These are phyloP conservation scores for Pseudochirops corinnae DNA, from an alignment of 2,797 vertebrate species.

Conservation along the genomic window DNA sequence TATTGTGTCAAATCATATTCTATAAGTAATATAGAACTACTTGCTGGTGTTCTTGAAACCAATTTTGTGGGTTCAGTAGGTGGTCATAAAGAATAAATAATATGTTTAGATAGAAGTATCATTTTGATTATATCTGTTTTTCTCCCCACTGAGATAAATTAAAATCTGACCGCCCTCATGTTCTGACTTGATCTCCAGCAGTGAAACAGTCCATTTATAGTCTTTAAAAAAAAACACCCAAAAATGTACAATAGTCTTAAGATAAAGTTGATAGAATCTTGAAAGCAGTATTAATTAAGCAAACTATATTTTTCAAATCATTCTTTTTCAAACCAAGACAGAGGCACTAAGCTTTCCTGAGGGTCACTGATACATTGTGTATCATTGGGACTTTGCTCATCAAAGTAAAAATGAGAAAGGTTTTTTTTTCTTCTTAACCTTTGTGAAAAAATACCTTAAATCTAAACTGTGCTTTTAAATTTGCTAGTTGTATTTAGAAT, in stretches of 20 bases:
- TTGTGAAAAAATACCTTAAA: conserved; percentile 23
- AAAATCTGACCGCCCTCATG: conserved; percentile 75
- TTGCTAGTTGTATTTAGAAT: background rate
- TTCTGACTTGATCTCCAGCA: conserved; percentile 76
- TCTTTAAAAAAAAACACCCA: conserved; percentile 64
- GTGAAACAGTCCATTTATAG: conserved; percentile 74
- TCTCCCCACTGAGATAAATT: conserved; percentile 76
- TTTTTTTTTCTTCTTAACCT: conserved; percentile 46
- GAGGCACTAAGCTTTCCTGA: background rate
- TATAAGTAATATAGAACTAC: conserved; percentile 63
- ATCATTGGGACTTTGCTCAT: conserved; percentile 16
- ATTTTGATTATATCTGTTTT: conserved; percentile 80
- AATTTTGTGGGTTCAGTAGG: conserved; percentile 80
- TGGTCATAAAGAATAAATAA: conserved; percentile 74
- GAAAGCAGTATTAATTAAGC: conserved; percentile 49
- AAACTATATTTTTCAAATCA: conserved; percentile 49
- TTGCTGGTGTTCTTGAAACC: conserved; percentile 75
- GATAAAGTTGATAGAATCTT: conserved; percentile 28
- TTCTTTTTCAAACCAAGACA: conserved; percentile 27
- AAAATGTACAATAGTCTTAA: conserved; percentile 54
- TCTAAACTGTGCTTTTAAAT: conserved; percentile 7
- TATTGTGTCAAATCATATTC: conserved; percentile 74
- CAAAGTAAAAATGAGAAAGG: background rate
- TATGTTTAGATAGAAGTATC: conserved; percentile 75
- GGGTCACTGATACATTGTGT: conserved; percentile 15